Base-by-base conservation (phyloP, 2,797 vertebrate species). In the Oreonectes daqikongensis region DNA sequence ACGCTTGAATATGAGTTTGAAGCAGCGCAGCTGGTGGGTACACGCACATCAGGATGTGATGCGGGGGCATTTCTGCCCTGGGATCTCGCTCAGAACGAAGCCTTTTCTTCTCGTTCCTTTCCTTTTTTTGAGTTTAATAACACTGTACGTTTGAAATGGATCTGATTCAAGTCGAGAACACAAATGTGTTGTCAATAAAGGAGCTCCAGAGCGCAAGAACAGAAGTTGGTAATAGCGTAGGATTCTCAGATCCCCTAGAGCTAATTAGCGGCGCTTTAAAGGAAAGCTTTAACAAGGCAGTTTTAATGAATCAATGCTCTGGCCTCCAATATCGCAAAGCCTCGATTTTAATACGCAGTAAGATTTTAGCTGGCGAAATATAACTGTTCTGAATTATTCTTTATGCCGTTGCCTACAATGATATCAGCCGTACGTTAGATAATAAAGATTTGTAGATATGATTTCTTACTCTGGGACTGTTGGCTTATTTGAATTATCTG, bases 21-120 rank as follows among this genome's bases (percentile, higher is more conserved):
- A 75, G 66, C 60, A 66, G 42, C 80, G 40, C 72, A 82, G 83
- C 81, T 81, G 83, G 78, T 82, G 79, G 81, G 63, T 66, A 67
- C 66, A 30, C 32, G 44, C 61, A 57, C 76, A 73, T 74, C 81
- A 81, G 72, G 75, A 81, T 82, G 69, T 81, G 78, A 82, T 81
- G 75, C 71, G 78, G 64, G 78, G 81, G 72, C 63, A 79, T 80
- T 82, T 80, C 40, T 82, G 69, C 74, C 68, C 59, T 72, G 69
- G 79, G 64, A 78, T 79, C 55, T 72, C 67, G 70, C 55, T 70
- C 71, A 64, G 28, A 83, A 64, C 52, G 30, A 52, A 22, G 30
- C 61, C 53, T 74, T 78, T 70, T 66, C 73, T 79, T 67, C 30
- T 69, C 72, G 30, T 64, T 55, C 26, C 8, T 70, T 67, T 26